Base-by-base conservation (phyloP, 2,888 invertebrate genomes). In the Corythucha ciliata region DNA sequence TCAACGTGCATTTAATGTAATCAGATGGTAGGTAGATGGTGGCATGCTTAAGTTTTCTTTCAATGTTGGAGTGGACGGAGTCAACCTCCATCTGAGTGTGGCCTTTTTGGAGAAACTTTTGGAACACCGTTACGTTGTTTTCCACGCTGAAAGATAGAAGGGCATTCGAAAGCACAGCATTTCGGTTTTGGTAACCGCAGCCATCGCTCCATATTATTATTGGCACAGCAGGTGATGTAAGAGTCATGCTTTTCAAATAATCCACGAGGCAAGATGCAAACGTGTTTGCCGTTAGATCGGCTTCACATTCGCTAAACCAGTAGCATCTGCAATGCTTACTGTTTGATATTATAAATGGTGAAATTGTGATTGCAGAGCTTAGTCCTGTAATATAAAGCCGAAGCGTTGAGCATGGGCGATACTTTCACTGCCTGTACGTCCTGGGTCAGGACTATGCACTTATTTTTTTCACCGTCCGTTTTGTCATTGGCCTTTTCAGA, bases 341-440 rank as follows among this genome's bases (percentile, higher is more conserved):
- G 5, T 27, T n/a, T 27, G 10, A 45, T 10, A 16, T 45, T 45
- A 8, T 21, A 45, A 5, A 45, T 14, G 2, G 45, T 32, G 5
- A 45, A 45, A 18, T 45, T 45, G 8, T 45, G 45, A 12, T n/a
- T 18, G 16, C 45, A 32, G 3, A 45, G 16, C 14, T 45, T 45
- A n/a, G 45, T 45, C 16, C 29, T 45, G 20, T 27, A 45, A 8
- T 45, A 32, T 2, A 45, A n/a, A 3, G 45, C 45, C 32, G 45
- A 45, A 4, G 45, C 45, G 16, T 45, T 45, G 10, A 45, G 20
- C 26, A 45, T 27, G 2, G 45, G 45, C 8, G 14, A 4, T 5
- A 39, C 16, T 10, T 39, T 39, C 5, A 39, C 40, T 4, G 40
- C 40, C 20, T 39, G 40, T 3, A 39, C 20, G 21, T 39, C 40